Evolutionary conservation across 2,888 invertebrate genomes (phyloP).

Genomic region (Schrankia costaestrigalis): DNA sequence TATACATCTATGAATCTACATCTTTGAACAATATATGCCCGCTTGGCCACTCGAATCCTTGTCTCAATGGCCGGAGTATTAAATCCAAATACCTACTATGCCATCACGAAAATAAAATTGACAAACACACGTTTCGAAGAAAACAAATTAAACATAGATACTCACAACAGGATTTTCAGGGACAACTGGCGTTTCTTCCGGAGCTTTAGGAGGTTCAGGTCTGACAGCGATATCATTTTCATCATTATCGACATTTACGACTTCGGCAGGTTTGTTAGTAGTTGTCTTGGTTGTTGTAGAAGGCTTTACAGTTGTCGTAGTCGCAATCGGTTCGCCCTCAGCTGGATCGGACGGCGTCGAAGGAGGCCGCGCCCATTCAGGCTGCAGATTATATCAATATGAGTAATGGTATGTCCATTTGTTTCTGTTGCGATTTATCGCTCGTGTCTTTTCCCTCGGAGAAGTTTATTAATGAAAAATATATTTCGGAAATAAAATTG

Average conservation of each 20-base stretch:
- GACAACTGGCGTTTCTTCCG: slow-evolving; percentile 34
- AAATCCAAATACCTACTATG: no score
- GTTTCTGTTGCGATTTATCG: slow-evolving; percentile 41
- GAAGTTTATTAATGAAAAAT: slow-evolving; percentile 30
- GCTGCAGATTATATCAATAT: slow-evolving; percentile 74
- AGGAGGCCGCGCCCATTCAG: slow-evolving; percentile 90
- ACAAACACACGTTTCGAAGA: no score
- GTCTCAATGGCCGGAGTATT: no score
- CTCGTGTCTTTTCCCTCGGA: slow-evolving; percentile 31
- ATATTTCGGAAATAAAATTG: slow-evolving; percentile 16
- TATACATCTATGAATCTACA: no score
- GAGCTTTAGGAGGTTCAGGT: slow-evolving; percentile 33
- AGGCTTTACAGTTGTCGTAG: slow-evolving; percentile 40
- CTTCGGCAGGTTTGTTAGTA: slow-evolving; percentile 7
- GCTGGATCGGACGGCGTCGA: slow-evolving; percentile 82
- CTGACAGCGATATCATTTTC: slow-evolving; percentile 34
- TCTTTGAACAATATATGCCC: no score
- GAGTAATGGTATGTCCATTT: slow-evolving; percentile 43
- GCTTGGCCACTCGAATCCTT: no score
- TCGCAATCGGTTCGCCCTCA: slow-evolving; percentile 63
- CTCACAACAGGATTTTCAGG: slow-evolving; percentile 50
- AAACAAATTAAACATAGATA: background rate
- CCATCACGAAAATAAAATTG: no score
- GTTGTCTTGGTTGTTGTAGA: slow-evolving; percentile 31
- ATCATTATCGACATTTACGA: slow-evolving; percentile 19